Evolutionary conservation across 2,888 invertebrate species (phyloP), one percentile per base, ranked within the genome.

Genomic region (Heliconius charithonia): DNA sequence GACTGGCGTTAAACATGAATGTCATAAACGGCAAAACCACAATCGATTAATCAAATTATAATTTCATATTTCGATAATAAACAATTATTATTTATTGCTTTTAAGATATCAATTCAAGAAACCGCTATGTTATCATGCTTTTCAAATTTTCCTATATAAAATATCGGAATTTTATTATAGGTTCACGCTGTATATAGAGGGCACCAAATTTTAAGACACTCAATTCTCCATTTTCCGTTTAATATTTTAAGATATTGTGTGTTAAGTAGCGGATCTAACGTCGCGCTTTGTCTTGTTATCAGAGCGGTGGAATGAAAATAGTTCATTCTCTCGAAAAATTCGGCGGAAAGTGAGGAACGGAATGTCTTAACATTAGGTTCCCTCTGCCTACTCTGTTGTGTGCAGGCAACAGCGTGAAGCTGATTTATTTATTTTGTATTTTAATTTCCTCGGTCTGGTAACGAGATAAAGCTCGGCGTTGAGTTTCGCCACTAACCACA

Each of bases 11-110:
- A 59, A 59, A n/a, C n/a, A 59, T n/a, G n/a, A n/a, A n/a, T 4
- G 10, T n/a, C 59, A 59, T 59, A 59, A 59, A 59, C n/a, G 59
- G 59, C 59, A 59, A n/a, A 59, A 59, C 59, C 59, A 59, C 59
- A 59, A n/a, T 59, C 59, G n/a, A 59, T 59, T 10, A 59, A 59
- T 59, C 59, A 59, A 59, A n/a, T n/a, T n/a, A 59, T 59, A 59
- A 59, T 59, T 22, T 9, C 51, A 51, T 51, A 51, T 22, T 51
- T n/a, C n/a, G n/a, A 59, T 59, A 59, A 10, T 59, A 59, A 59
- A 59, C n/a, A 59, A 59, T n/a, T 59, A n/a, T n/a, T 59, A 59
- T 51, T 51, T 51, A 51, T 22, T 51, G 7, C 22, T 51, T 51
- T 51, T 22, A 51, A 51, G 22, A 51, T 51, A 51, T 51, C 51